phyloP scores from a whole-genome alignment of 2,113 vertebrate species.

The Fulica atra region DNA sequence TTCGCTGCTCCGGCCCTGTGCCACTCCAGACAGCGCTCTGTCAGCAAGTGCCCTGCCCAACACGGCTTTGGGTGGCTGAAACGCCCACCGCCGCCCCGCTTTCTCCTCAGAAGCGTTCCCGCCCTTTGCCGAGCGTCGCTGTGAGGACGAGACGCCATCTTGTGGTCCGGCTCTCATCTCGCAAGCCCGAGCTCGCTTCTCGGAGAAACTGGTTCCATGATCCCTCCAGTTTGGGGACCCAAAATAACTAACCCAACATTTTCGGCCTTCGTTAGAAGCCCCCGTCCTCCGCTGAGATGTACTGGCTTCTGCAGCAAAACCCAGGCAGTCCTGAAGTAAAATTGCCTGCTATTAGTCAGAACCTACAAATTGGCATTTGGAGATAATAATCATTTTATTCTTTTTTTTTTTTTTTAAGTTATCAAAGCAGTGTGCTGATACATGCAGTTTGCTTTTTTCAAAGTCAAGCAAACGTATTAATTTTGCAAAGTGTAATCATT shows the following conservation, averaged over 20 bases:
- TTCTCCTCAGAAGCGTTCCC: background rate
- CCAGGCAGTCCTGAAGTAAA: background rate
- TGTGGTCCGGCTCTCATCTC: slow-evolving; percentile 26
- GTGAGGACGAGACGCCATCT: slow-evolving; percentile 65
- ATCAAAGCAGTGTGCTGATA: background rate
- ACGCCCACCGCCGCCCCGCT: background rate
- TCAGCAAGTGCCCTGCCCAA: background rate
- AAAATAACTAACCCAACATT: background rate
- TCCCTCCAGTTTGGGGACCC: background rate
- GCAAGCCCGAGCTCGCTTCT: background rate
- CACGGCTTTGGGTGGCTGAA: background rate
- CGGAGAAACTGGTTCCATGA: background rate
- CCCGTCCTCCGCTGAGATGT: background rate
- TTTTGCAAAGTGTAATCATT: slow-evolving; percentile 14
- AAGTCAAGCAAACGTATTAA: background rate
- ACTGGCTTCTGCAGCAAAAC: background rate
- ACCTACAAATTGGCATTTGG: background rate
- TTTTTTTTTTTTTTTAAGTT: background rate
- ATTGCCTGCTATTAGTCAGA: background rate
- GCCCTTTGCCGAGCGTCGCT: background rate
- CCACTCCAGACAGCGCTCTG: background rate
- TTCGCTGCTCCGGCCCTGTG: background rate
- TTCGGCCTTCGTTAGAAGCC: background rate
- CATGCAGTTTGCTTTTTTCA: background rate
- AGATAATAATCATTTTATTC: background rate